Evolutionary conservation across 2,888 invertebrate genomes (phyloP).

Genomic region (Hecatera dysodea): DNA sequence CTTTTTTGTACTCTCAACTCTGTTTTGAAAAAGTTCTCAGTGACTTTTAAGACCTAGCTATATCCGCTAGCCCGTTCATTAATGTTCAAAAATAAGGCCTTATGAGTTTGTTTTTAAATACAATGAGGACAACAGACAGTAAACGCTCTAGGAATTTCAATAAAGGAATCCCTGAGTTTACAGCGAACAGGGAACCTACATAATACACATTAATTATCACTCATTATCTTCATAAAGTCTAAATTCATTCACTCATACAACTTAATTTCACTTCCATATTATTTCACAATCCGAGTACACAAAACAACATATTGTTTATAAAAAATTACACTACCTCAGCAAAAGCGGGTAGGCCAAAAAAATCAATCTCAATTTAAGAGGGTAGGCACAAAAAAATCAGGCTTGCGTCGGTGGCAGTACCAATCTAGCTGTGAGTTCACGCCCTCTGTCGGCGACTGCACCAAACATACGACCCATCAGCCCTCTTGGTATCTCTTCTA

Average conservation of each 20-base stretch:
- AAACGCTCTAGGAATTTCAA: too few species aligned
- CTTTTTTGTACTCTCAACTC: too few species aligned
- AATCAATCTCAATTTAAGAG: constrained; percentile 41
- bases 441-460: constrained; percentile 83
- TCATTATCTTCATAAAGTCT: constrained; percentile 4
- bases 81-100: too few species aligned
- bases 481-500: constrained; percentile 72
- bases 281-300: neutral
- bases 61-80: too few species aligned
- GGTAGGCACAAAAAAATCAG: constrained; percentile 44
- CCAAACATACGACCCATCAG: constrained; percentile 83
- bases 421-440: constrained; percentile 83
- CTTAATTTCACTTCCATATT: constrained; percentile 1
- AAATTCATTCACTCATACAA: neutral
- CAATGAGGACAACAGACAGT: too few species aligned
- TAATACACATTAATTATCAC: neutral
- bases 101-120: too few species aligned
- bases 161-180: neutral
- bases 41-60: too few species aligned
- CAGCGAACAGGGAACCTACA: neutral
- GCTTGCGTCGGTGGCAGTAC: constrained; percentile 76
- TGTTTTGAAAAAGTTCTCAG: too few species aligned
- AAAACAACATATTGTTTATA: neutral
- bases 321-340: constrained; percentile 6
- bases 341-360: neutral